A percentile compares a stretch with the other conserved stretches of the same genome.
Evolutionary conservation across 1,140 invertebrate species (phyloP).

Genomic region (Drosophila ercepeae): DNA sequence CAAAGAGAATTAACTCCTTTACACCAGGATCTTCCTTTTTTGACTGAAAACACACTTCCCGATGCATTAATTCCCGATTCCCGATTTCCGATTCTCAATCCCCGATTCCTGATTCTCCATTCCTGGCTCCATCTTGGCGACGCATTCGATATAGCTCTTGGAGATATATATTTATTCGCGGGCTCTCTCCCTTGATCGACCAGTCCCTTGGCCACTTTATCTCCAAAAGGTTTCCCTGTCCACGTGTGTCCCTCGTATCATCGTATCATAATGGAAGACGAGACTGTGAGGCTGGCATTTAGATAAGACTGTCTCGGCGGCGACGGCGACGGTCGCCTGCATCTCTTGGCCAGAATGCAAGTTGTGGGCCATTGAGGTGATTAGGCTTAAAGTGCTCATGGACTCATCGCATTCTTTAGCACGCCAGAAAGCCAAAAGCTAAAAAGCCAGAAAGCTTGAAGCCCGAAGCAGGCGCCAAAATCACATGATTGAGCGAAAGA

Average conservation of each 20-base stretch:
- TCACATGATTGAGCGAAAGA: slow-evolving; percentile 53
- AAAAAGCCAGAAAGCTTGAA: too few relatives aligned
- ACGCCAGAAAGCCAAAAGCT: too few relatives aligned
- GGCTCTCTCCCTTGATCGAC: slow-evolving; percentile 3
- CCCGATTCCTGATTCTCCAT: too few relatives aligned
- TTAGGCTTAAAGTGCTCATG: slow-evolving; percentile 71
- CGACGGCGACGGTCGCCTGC: slow-evolving; percentile 16
- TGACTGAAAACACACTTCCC: not conserved
- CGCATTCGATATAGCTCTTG: slow-evolving; percentile 62
- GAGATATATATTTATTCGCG: slow-evolving; percentile 67
- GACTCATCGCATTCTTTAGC: slow-evolving; percentile 19
- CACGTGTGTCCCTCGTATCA: slow-evolving; percentile 74
- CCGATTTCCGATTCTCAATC: not conserved
- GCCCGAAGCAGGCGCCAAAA: slow-evolving; percentile 40
- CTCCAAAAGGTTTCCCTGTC: slow-evolving; percentile 18
- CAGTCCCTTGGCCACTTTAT: slow-evolving; percentile 1
- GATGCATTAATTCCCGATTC: slow-evolving; percentile 16
- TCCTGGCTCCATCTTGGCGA: slow-evolving; percentile 71
- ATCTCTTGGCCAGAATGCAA: slow-evolving; percentile 42
- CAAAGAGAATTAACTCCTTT: not conserved
- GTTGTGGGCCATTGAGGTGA: slow-evolving; percentile 69
- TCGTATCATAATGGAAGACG: slow-evolving; percentile 84
- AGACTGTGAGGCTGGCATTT: slow-evolving; percentile 84
- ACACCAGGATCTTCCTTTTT: too few relatives aligned
- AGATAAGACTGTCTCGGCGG: slow-evolving; percentile 71